These are phyloP conservation scores for Ancistrus triradiatus DNA, from an alignment of 2,113 vertebrate genomes.

Conservation along the genomic window DNA sequence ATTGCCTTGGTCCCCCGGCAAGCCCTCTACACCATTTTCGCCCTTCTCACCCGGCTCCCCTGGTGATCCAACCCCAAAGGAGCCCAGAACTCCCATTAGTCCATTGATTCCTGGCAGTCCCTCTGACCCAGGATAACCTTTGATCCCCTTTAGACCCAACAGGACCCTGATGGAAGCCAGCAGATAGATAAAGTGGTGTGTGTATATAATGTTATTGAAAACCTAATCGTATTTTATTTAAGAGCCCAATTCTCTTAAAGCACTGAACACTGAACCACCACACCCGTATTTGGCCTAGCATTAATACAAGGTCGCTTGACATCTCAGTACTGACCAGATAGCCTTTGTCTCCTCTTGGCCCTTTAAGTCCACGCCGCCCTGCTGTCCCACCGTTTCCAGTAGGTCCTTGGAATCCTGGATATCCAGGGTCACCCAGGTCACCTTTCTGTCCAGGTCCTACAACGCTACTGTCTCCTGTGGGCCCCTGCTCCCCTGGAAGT, in stretches of 20 bases:
- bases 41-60: slow-evolving; percentile 59
- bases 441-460: slow-evolving; percentile 36
- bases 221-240: no score
- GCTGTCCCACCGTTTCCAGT: neutral
- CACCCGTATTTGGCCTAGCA: no score
- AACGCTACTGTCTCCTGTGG: slow-evolving; percentile 52
- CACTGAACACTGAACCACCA: no score
- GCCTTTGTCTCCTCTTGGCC: slow-evolving; percentile 53
- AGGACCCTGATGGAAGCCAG: slow-evolving; percentile 50
- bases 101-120: slow-evolving; percentile 55
- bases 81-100: slow-evolving; percentile 54
- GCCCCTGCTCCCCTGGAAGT: slow-evolving; percentile 45
- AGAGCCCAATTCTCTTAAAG: no score
- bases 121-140: slow-evolving; percentile 40
- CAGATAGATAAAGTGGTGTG: neutral
- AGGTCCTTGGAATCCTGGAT: neutral
- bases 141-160: slow-evolving; percentile 53
- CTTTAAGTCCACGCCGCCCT: slow-evolving; percentile 4
- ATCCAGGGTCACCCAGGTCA: slow-evolving; percentile 24
- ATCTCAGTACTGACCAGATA: slow-evolving; percentile 50
- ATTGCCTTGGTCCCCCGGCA: slow-evolving; percentile 54
- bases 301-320: neutral
- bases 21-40: slow-evolving; percentile 51
- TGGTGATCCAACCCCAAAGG: slow-evolving; percentile 48
- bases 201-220: no score